A percentile compares a stretch with the other conserved stretches of the same genome.
These are phyloP conservation scores for Notodonta ziczac DNA, from an alignment of 2,888 invertebrate genomes.

Conservation along the genomic window DNA sequence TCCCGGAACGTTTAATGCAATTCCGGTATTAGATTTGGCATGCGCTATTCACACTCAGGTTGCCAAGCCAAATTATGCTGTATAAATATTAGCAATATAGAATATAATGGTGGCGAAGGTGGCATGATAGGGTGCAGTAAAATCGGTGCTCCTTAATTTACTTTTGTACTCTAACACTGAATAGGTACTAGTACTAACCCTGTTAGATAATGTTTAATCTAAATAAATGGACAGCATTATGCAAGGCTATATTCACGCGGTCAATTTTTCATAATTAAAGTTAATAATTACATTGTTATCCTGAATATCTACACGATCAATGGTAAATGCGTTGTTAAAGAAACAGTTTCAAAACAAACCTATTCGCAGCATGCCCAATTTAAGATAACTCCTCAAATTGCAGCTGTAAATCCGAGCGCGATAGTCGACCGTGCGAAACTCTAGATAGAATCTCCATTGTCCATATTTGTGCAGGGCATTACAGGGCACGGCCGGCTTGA, in stretches of 20 bases:
- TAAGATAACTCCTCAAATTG: conserved; percentile 49
- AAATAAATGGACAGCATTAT: too few relatives aligned
- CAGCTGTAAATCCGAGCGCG: conserved; percentile 49
- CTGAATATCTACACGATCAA: conserved; percentile 19
- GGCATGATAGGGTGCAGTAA: too few relatives aligned
- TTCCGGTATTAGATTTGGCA: not conserved
- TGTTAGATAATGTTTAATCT: too few relatives aligned
- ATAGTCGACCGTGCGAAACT: conserved; percentile 66
- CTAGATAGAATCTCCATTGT: conserved; percentile 63
- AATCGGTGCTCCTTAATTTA: too few relatives aligned
- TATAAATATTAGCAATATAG: not conserved
- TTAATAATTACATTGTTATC: not conserved
- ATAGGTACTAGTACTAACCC: too few relatives aligned
- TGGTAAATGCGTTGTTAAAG: conserved; percentile 15
- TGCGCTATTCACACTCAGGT: not conserved
- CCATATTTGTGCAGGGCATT: conserved; percentile 65
- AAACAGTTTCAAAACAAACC: conserved; percentile 31
- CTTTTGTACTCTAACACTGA: too few relatives aligned
- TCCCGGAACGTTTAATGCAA: not conserved
- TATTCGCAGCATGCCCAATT: conserved; percentile 40
- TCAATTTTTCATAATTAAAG: not conserved
- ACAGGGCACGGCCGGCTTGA: conserved; percentile 54
- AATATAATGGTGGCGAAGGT: too few relatives aligned
- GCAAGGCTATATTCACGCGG: not conserved
- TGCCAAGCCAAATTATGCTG: not conserved